phyloP scores from a whole-genome alignment of 2,888 invertebrate genomes.

The Erebia epiphron region DNA sequence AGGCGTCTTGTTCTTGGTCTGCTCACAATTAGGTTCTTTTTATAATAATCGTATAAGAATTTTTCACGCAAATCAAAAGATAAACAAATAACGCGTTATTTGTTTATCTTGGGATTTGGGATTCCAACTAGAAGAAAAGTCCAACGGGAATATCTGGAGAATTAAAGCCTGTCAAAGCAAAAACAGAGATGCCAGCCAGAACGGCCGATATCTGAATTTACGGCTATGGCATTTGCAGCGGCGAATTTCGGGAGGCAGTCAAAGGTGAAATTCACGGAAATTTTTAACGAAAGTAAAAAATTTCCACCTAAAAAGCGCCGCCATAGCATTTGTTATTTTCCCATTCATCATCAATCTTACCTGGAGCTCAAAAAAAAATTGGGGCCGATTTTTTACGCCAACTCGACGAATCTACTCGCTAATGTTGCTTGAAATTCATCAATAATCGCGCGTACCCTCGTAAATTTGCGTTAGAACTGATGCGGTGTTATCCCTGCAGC shows the following conservation, averaged over 20 bases:
- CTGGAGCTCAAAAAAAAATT: conserved; percentile 23
- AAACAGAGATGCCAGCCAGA: not conserved
- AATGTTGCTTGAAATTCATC: conserved; percentile 63
- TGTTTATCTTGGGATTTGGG: no score
- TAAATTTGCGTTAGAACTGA: conserved; percentile 52
- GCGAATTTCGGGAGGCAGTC: not conserved
- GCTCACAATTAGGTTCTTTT: no score
- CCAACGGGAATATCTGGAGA: not conserved
- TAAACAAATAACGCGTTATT: not conserved
- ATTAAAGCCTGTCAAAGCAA: not conserved
- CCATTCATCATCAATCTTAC: conserved; percentile 25
- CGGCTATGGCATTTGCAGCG: not conserved
- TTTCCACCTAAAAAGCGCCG: conserved; percentile 8
- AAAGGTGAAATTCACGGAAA: conserved; percentile 13
- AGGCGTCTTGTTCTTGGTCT: no score
- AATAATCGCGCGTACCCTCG: conserved; percentile 51
- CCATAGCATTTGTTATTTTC: conserved; percentile 21
- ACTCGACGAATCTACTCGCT: conserved; percentile 55
- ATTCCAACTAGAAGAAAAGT: not conserved
- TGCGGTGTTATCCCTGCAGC: conserved; percentile 48
- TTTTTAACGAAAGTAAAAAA: conserved; percentile 7
- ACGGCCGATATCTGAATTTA: conserved; percentile 5
- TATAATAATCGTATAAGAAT: no score
- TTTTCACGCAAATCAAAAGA: not conserved
- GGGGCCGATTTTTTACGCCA: conserved; percentile 23